These are phyloP conservation scores for Bedellia somnulentella DNA, from an alignment of 2,888 invertebrate genomes.

Conservation along the genomic window DNA sequence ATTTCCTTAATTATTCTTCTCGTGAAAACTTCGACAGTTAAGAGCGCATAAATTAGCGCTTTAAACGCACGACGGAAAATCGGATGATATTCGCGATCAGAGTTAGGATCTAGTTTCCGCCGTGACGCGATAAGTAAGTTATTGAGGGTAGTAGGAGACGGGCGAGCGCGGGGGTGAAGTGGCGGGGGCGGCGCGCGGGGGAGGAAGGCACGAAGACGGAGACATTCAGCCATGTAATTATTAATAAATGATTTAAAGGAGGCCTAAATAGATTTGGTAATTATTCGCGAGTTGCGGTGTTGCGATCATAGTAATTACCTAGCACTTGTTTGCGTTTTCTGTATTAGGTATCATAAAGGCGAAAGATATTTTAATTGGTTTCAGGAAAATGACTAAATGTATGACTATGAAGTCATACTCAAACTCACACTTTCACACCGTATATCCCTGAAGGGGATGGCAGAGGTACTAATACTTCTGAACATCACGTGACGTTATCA, in stretches of 20 bases:
- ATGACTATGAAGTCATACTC: too few species aligned
- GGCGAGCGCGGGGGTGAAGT: neutral
- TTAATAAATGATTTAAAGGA: constrained; percentile 40
- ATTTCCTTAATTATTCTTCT: constrained; percentile 14
- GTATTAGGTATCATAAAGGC: too few species aligned
- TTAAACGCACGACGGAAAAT: constrained; percentile 27
- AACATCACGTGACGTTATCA: too few species aligned
- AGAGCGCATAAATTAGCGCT: constrained; percentile 13
- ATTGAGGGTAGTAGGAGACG: constrained; percentile 27
- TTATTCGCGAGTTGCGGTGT: too few species aligned
- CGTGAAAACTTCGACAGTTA: constrained; percentile 13
- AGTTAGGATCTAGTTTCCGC: constrained; percentile 46
- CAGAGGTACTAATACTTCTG: too few species aligned
- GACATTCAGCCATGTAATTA: constrained; percentile 37
- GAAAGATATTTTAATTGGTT: too few species aligned
- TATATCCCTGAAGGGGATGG: too few species aligned
- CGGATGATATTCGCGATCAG: constrained; percentile 36
- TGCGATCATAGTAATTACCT: too few species aligned
- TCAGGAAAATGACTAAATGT: too few species aligned
- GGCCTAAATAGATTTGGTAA: constrained; percentile 33
- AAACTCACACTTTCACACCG: too few species aligned
- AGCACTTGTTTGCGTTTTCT: too few species aligned
- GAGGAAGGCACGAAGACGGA: constrained; percentile 10
- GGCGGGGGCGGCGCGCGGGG: neutral
- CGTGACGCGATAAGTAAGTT: constrained; percentile 47